Evolutionary conservation across 1,140 invertebrate genomes (phyloP), one percentile per base, ranked within the genome.

Genomic region (Diabrotica virgifera): DNA sequence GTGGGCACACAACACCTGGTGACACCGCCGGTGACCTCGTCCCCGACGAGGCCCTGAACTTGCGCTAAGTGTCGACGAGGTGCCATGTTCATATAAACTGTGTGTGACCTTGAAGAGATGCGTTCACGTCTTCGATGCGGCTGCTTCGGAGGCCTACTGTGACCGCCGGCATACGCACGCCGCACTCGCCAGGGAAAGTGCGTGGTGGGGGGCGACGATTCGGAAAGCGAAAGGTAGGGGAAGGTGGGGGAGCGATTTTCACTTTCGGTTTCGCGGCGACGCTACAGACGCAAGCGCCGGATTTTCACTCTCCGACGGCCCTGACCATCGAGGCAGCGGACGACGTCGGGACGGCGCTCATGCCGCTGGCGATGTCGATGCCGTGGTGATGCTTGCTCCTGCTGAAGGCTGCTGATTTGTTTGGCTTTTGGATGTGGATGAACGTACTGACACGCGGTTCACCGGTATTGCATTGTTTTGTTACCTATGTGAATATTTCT

Each of bases 1-100:
- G 80, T 86, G 36, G 93, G 93, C 13, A 90, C 89, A 81, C 93
- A 95, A 82, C 94, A 95, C 50, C 86, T 85, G 53, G 85, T 84
- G 64, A 82, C 80, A 65, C 74, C 78, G 54, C 80, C 62, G 79
- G 80, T 72, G 54, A 68, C 69, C 64, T 72, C 72, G 62, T 73
- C 70, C 50, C 70, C 70, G 36, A 77, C 64, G 40, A 76, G 71
- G 68, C 75, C 76, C 68, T 76, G 75, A 73, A 77, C 75, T 70
- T 78, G 75, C 57, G 69, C 73, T 65, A 74, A 67, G 63, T 77
- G 76, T 54, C 75, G 73, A 66, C 77, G 73, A 67, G 73, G 76
- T 54, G 76, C 74, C 76, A 77, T 77, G 53, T 46, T 54, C n/a
- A 46, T 8, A 5, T 24, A 46, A 46, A 46, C 40, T 46, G 40